Evolutionary conservation across 2,888 invertebrate species (phyloP), one percentile per base, ranked within the genome.

Genomic region (Diachrysia chrysitis): DNA sequence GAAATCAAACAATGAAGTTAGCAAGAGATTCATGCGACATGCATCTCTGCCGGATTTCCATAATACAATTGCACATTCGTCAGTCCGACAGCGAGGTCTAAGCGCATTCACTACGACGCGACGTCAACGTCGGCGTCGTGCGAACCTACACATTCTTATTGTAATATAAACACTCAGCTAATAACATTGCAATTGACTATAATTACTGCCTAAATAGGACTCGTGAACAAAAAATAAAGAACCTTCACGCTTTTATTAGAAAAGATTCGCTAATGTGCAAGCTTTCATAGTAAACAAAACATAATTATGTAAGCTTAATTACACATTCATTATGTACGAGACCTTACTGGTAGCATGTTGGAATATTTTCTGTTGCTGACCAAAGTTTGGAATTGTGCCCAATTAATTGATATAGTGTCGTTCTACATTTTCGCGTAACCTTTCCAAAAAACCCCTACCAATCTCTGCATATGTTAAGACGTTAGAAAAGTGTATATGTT

Each of bases 31-130:
- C 63, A 58, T 67, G 68, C 32, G 62, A 67, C 74, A 71, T 73
- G 74, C 76, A 79, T 83, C 82, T 74, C 82, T 69, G 85, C 79
- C 80, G 77, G 74, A 74, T 72, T 75, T 70, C 55, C 54, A 68
- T 63, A 70, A 69, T 86, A 94, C 92, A 93, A 93, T 93, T 89
- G 88, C 84, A 86, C 89, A 91, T 93, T 91, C 88, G 91, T 94
- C 88, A 87, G 89, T 89, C 89, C 93, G 89, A 78, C 78, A 81
- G 78, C 94, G 94, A 94, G 94, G 94, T 91, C 93, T 87, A 76
- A 66, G 78, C 76, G 79, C 83, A 85, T 87, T 88, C 85, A 91
- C 91, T 90, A 89, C 87, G 83, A 51, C 54, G 62, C 29, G 83
- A 42, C 54, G 62, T 21, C 55, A n/a, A 16, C 14, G 77, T 9